Evolutionary conservation across 2,113 vertebrate genomes (phyloP), one percentile per base, ranked within the genome.

Genomic region (Alexandromys fortis): DNA sequence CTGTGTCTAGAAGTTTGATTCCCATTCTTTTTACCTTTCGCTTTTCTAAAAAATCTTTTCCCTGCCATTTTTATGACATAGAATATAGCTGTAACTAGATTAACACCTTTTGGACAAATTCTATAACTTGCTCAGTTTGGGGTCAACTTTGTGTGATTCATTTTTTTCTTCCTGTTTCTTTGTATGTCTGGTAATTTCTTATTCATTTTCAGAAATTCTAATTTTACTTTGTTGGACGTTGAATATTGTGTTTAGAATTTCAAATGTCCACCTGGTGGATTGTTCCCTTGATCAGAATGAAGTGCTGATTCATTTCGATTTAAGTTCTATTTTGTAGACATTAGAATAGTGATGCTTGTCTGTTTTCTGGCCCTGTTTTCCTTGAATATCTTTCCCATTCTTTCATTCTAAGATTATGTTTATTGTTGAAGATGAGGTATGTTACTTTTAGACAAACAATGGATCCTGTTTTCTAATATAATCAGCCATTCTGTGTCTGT

Each of bases 31-130:
- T 85, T 24, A 45, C 63, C 11, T 91, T 94, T 72, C 26, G 72
- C 24, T 65, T 91, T n/a, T 95, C 75, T 75, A 89, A 94, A 94
- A 7, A 95, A 63, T 85, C 24, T 90, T 92, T 90, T 7, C 58
- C 68, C 70, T 68, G 24, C 14, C 35, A 88, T 94, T 89, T 91
- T 83, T 24, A 76, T 79, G 45, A 82, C 30, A 11, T 58, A n/a
- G 16, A 63, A 91, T 86, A 85, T 9, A 73, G 22, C 70, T 86
- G 63, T 76, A 72, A 79, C 12, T 67, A 12, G 42, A 92, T 82
- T 79, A 63, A 67, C 61, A 24, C 55, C 21, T 45, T 86, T 92
- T 14, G 13, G 26, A 49, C 8, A 93, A 89, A 91, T 91, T 89
- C 33, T 86, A 35, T 72, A 65, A 67, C 19, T 35, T 76, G 11